A percentile compares a stretch with the other conserved stretches of the same genome.
Evolutionary conservation across 2,113 vertebrate genomes (phyloP).

Genomic region (Dendropsophus ebraccatus): DNA sequence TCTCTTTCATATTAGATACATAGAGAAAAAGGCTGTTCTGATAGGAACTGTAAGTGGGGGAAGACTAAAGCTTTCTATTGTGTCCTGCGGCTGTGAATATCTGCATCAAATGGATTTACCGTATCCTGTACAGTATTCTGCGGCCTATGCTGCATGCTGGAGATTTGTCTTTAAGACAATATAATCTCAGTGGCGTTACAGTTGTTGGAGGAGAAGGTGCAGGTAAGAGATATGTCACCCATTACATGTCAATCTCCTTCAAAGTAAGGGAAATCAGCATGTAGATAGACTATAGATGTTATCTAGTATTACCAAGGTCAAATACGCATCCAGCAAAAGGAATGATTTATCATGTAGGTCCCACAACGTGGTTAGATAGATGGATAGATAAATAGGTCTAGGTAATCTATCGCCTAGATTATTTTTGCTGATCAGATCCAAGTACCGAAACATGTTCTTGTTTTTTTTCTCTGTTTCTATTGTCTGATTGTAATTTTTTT

Average conservation of each 20-base stretch:
- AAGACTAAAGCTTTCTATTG: constrained; percentile 67
- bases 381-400: background rate
- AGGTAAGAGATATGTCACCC: constrained; percentile 3
- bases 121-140: constrained; percentile 59
- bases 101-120: constrained; percentile 68
- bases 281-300: background rate
- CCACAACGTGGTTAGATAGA: background rate
- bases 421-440: too few species aligned
- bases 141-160: constrained; percentile 63
- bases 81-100: constrained; percentile 67
- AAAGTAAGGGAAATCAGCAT: background rate
- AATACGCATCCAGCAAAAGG: background rate
- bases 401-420: too few species aligned
- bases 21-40: constrained; percentile 69
- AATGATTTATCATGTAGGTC: background rate
- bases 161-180: constrained; percentile 62
- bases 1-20: constrained; percentile 63
- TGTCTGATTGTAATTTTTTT: too few species aligned
- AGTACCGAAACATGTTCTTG: too few species aligned
- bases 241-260: background rate
- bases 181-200: constrained; percentile 35
- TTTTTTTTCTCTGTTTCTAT: too few species aligned
- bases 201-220: constrained; percentile 51
- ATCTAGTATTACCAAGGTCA: background rate
- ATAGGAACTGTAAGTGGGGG: constrained; percentile 68